Evolutionary conservation across 2,113 vertebrate species (phyloP), one percentile per base, ranked within the genome.

Genomic region (Meles meles): DNA sequence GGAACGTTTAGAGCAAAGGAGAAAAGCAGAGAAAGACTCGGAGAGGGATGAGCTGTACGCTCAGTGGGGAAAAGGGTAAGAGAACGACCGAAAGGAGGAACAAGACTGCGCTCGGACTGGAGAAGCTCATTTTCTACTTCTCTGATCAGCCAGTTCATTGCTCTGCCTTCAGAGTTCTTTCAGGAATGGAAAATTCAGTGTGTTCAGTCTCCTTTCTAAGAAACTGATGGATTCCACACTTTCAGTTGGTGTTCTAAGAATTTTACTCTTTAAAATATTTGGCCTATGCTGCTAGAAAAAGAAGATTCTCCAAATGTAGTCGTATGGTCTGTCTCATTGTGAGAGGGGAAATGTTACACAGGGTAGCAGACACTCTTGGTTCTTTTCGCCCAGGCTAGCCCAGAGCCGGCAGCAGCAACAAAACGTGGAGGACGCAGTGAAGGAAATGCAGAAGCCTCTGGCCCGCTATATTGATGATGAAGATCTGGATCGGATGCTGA

Each of bases 1-100:
- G 31, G 99, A 99, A 97, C 98, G 98, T 91, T 99, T 99, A 85
- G 99, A 99, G 74, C 99, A 99, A 98, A 98, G 92, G 93, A 99
- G 85, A 98, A 99, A 99, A 97, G 99, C 98, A 17, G 99, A 98
- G 79, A 99, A 99, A 25, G 98, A 99, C 93, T 98, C 99, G 0
- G 98, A 99, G 98, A 99, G 99, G 39, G 99, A 99, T 2, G 99
- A 99, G 95, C 99, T 99, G 49, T 99, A 99, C 2, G 99, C 99
- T 77, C 98, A 99, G 88, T 99, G 99, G 99, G 99, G 99, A 0
- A 99, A 98, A 98, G 99, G 99, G 99, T 99, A 93, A 99, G 98
- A 85, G 67, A 1, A 2, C 74, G 21, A 3, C 5, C 0, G 37
- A 39, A 76, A 52, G 0, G 2, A 2, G 4, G 42, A 34, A 7